Conservation (phyloP, 2,113 vertebrate species). For the Micronisus gabar region DNA sequence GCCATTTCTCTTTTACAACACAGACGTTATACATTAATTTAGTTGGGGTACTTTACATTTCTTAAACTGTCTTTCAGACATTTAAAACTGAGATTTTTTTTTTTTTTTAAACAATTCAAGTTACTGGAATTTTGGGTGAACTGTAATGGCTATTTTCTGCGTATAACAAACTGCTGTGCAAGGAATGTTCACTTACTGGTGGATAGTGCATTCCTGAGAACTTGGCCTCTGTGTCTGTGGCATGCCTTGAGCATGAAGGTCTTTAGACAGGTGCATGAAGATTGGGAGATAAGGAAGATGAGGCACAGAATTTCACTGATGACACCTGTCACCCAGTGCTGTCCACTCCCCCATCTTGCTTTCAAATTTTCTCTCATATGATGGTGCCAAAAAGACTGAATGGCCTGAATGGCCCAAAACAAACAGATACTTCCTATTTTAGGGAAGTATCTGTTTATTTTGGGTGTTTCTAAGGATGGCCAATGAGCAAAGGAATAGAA, state of each 20-base stretch:
- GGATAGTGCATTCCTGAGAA: not conserved
- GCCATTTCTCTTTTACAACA: not conserved
- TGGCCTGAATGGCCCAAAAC: not conserved
- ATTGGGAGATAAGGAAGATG: not conserved
- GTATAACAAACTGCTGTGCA: not conserved
- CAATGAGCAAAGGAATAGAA: not conserved
- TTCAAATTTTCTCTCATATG: not conserved
- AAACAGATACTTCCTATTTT: not conserved
- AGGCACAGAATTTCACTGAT: not conserved
- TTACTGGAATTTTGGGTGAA: not conserved
- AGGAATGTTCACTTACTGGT: not conserved
- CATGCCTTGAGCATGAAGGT: not conserved
- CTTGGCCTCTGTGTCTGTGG: not conserved
- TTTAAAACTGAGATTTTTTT: not conserved
- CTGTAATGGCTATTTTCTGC: not conserved
- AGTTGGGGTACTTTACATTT: not conserved
- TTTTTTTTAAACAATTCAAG: not conserved
- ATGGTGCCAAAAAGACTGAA: not conserved
- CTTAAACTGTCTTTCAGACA: not conserved
- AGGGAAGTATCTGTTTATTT: not conserved
- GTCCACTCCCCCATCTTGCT: not conserved
- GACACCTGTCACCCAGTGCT: not conserved
- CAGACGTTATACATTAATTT: not conserved
- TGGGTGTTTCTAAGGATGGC: not conserved
- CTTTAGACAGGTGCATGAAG: not conserved